A percentile compares a stretch with the other conserved stretches of the same genome.
Evolutionary conservation across 2,797 vertebrate species (phyloP).

Genomic region (Ceryle rudis): DNA sequence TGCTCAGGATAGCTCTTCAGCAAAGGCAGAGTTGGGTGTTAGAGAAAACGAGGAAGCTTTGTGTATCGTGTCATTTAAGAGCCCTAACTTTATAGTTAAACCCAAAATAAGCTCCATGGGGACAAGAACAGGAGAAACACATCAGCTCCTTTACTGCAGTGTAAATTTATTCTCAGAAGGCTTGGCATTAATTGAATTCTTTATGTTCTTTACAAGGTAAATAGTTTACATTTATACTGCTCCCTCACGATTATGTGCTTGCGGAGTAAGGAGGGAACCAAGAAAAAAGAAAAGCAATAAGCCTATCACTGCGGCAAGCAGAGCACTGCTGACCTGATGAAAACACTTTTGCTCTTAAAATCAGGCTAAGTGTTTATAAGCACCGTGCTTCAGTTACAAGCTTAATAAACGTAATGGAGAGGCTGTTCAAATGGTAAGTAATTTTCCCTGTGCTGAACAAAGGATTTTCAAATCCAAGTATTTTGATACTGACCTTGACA

Average conservation of each 20-base stretch:
- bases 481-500: constrained; percentile 1
- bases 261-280: neutral
- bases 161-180: constrained; percentile 4
- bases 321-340: neutral
- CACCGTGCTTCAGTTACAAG: neutral
- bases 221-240: neutral
- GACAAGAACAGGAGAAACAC: neutral
- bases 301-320: neutral
- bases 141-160: neutral
- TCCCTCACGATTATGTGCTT: neutral
- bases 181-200: constrained; percentile 9
- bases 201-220: constrained; percentile 17
- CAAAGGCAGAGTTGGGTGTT: neutral
- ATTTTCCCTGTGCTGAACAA: neutral
- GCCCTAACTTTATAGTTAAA: neutral
- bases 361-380: neutral
- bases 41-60: constrained; percentile 11
- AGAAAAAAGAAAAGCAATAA: neutral
- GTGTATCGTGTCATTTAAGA: neutral
- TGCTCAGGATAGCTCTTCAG: constrained; percentile 35
- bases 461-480: constrained; percentile 12
- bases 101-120: neutral
- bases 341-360: neutral
- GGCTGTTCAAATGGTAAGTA: neutral
- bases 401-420: constrained; percentile 14